These are phyloP conservation scores for Lacanobia wlatinum DNA, from an alignment of 2,888 invertebrate genomes.

Conservation along the genomic window DNA sequence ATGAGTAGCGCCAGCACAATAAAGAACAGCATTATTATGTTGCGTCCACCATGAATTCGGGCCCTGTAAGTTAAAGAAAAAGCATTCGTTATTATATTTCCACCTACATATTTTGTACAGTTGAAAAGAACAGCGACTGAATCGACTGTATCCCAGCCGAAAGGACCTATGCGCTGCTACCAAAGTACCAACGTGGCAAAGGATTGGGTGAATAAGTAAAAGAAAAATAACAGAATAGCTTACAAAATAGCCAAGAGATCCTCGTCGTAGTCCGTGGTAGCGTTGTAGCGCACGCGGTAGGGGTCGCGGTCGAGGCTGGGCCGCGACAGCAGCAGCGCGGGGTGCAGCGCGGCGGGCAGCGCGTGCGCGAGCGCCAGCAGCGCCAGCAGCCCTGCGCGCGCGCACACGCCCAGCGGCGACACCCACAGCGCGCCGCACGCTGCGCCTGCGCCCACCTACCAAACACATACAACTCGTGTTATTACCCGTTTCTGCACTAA, in stretches of 20 bases:
- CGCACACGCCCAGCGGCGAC: conserved; percentile 79
- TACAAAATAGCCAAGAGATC: conserved; percentile 74
- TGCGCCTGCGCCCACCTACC: conserved; percentile 81
- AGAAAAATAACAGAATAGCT: conserved; percentile 42
- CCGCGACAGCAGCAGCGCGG: conserved; percentile 76
- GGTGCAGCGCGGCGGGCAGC: conserved; percentile 76
- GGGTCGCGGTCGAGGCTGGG: conserved; percentile 80
- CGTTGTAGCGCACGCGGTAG: conserved; percentile 76
- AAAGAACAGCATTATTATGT: conserved; percentile 85
- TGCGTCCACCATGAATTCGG: conserved; percentile 79
- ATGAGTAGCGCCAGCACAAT: conserved; percentile 81
- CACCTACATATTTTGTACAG: not conserved
- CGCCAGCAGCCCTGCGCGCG: conserved; percentile 76
- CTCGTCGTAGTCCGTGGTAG: conserved; percentile 74
- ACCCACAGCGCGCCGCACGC: conserved; percentile 85
- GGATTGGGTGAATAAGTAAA: too few relatives aligned
- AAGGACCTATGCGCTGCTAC: too few relatives aligned
- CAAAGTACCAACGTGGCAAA: too few relatives aligned
- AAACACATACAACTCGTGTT: not conserved
- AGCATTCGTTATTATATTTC: not conserved
- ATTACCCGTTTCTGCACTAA: not conserved
- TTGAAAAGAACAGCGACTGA: too few relatives aligned
- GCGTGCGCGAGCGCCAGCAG: conserved; percentile 77
- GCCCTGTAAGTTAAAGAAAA: conserved; percentile 75
- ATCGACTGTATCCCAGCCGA: too few relatives aligned